Evolutionary conservation across 2,888 invertebrate species (phyloP).

Genomic region (Malachius bipustulatus): DNA sequence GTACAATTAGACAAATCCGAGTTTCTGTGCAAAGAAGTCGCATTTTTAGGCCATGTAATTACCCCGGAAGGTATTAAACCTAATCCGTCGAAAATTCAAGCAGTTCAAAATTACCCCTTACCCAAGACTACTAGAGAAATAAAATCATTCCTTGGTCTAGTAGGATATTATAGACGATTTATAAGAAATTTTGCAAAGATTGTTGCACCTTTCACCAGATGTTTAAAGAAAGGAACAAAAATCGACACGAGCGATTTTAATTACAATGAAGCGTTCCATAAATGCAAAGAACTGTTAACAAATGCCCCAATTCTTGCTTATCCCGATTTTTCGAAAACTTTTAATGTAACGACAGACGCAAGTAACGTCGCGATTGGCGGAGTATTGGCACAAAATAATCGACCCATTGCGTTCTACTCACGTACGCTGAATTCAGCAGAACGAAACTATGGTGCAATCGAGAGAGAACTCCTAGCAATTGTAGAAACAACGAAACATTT

Average conservation of each 20-base stretch:
- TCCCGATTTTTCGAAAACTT: conserved; percentile 10
- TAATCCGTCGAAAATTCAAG: conserved; percentile 10
- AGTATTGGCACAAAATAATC: conserved; percentile 16
- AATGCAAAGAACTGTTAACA: conserved; percentile 10
- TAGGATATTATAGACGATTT: conserved; percentile 18
- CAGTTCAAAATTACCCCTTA: conserved; percentile 15
- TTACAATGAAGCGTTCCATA: conserved; percentile 5
- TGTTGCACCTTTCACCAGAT: conserved; percentile 16
- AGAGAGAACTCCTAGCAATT: conserved; percentile 9
- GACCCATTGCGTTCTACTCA: conserved; percentile 11
- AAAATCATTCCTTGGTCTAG: conserved; percentile 18
- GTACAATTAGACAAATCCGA: conserved; percentile 15
- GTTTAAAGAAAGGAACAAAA: conserved; percentile 11
- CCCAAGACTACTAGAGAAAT: conserved; percentile 17
- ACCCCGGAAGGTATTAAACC: conserved; percentile 10
- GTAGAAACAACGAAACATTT: no score
- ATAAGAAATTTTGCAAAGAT: conserved; percentile 16
- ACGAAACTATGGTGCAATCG: conserved; percentile 11
- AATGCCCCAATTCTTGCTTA: conserved; percentile 10
- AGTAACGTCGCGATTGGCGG: conserved; percentile 9
- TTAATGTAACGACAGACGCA: conserved; percentile 11
- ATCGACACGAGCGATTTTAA: not conserved
- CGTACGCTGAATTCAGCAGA: conserved; percentile 11
- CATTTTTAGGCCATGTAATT: conserved; percentile 10
- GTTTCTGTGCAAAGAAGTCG: conserved; percentile 10